phyloP scores from a whole-genome alignment of 2,888 invertebrate genomes.

The Pachycephus smyrnensis region DNA sequence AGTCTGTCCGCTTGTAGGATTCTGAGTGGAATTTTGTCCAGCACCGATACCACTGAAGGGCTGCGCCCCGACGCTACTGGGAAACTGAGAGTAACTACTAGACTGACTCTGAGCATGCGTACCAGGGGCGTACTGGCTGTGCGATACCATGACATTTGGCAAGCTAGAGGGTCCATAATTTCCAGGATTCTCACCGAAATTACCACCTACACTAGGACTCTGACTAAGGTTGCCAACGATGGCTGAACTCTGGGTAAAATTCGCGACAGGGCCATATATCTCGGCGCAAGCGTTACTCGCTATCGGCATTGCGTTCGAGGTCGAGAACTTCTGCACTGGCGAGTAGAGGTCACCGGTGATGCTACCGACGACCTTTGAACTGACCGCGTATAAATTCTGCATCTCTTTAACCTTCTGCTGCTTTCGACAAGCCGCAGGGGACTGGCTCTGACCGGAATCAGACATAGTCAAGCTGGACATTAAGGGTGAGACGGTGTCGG shows the following conservation, averaged over 20 bases:
- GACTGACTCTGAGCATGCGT: conserved; percentile 35
- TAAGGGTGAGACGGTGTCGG: conserved; percentile 54
- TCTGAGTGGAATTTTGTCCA: conserved; percentile 5
- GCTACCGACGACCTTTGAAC: conserved; percentile 51
- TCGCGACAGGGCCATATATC: conserved; percentile 62
- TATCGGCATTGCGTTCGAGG: conserved; percentile 29
- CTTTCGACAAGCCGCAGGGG: conserved; percentile 52
- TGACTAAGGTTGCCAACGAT: conserved; percentile 62
- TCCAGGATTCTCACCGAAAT: conserved; percentile 52
- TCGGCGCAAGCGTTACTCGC: conserved; percentile 40
- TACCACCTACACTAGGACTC: conserved; percentile 52
- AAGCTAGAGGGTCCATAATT: conserved; percentile 47
- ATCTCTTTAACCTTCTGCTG: conserved; percentile 58
- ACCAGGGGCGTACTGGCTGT: conserved; percentile 30
- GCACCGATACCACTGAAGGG: conserved; percentile 9
- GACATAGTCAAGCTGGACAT: conserved; percentile 60
- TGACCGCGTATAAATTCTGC: conserved; percentile 60
- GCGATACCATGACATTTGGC: conserved; percentile 31
- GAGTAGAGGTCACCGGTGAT: conserved; percentile 55
- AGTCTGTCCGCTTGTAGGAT: conserved; percentile 2
- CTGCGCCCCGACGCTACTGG: conserved; percentile 15
- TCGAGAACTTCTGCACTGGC: conserved; percentile 56
- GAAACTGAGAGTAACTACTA: conserved; percentile 26
- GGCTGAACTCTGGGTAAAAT: conserved; percentile 62
- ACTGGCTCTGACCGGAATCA: conserved; percentile 52